phyloP scores from a whole-genome alignment of 2,888 invertebrate genomes.

The Drosophila imparisetae region DNA sequence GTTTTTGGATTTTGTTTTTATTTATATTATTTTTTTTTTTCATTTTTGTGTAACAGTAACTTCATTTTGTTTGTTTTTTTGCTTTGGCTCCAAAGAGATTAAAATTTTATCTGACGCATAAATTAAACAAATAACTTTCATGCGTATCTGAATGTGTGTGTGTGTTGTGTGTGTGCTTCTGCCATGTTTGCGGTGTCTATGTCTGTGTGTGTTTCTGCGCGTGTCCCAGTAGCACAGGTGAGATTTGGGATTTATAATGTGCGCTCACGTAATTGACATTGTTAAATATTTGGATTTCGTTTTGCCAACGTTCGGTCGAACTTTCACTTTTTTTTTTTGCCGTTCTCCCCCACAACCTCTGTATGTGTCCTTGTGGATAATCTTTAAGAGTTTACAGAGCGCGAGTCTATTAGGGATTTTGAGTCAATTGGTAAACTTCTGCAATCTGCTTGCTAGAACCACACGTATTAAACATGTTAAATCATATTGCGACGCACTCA shows the following conservation, averaged over 20 bases:
- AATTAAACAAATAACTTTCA: slow-evolving; percentile 76
- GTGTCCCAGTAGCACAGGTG: slow-evolving; percentile 71
- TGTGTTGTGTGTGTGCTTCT: slow-evolving; percentile 12
- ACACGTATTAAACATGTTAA: slow-evolving; percentile 2
- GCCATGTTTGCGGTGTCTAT: slow-evolving; percentile 40
- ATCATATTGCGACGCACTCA: neutral
- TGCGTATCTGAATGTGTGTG: slow-evolving; percentile 26
- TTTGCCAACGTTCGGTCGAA: slow-evolving; percentile 34
- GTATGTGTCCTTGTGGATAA: slow-evolving; percentile 41
- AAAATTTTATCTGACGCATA: slow-evolving; percentile 81
- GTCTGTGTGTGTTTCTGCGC: slow-evolving; percentile 17
- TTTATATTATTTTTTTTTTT: slow-evolving; percentile 26
- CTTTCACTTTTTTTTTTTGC: slow-evolving; percentile 23
- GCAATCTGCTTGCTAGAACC: neutral
- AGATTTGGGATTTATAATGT: slow-evolving; percentile 80
- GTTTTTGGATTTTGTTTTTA: slow-evolving; percentile 23
- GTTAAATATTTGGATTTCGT: slow-evolving; percentile 76
- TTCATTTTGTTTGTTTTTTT: slow-evolving; percentile 64
- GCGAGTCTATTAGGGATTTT: slow-evolving; percentile 33
- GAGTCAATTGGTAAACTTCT: slow-evolving; percentile 2
- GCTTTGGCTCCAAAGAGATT: slow-evolving; percentile 73
- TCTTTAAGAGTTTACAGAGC: slow-evolving; percentile 29
- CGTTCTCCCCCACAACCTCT: slow-evolving; percentile 1
- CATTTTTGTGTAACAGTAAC: slow-evolving; percentile 48
- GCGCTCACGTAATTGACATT: slow-evolving; percentile 79